Conservation (phyloP, 37 sponge, comb jelly and placozoan species). For the Ianthella basta region DNA sequence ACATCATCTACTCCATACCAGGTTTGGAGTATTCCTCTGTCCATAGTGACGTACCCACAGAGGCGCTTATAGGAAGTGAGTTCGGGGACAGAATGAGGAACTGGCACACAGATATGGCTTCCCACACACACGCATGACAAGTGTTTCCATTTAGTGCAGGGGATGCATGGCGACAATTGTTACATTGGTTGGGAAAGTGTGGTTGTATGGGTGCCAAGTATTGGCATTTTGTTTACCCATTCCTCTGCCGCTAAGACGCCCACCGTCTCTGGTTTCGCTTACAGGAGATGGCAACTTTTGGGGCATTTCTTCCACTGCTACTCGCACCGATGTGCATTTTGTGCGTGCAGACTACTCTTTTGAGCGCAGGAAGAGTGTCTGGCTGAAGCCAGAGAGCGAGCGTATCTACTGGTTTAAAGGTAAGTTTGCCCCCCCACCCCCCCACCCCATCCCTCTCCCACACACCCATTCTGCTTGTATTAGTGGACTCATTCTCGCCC, state of each 20-base stretch:
- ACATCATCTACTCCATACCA: background rate
- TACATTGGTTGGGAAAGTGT: too few relatives aligned
- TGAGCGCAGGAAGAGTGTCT: background rate
- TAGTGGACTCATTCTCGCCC: background rate
- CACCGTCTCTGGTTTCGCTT: too few relatives aligned
- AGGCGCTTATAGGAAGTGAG: constrained; percentile 1
- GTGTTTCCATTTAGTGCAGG: too few relatives aligned
- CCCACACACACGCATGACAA: constrained; percentile 11
- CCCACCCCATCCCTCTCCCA: too few relatives aligned
- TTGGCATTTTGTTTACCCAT: background rate
- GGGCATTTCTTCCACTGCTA: background rate
- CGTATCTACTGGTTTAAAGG: constrained; percentile 18
- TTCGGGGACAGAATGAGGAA: background rate
- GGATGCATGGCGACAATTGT: too few relatives aligned
- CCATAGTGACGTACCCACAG: background rate
- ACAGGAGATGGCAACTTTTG: constrained; percentile 21
- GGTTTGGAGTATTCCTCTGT: background rate
- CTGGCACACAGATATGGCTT: background rate
- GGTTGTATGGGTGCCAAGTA: too few relatives aligned
- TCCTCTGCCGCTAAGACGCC: background rate
- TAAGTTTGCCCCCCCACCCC: background rate
- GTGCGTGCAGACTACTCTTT: background rate
- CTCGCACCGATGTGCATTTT: background rate
- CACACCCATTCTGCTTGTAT: background rate
- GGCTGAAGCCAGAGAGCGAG: background rate